Evolutionary conservation across 23 tunicate genomes (phyloP).

Genomic region (Corella eumyota): DNA sequence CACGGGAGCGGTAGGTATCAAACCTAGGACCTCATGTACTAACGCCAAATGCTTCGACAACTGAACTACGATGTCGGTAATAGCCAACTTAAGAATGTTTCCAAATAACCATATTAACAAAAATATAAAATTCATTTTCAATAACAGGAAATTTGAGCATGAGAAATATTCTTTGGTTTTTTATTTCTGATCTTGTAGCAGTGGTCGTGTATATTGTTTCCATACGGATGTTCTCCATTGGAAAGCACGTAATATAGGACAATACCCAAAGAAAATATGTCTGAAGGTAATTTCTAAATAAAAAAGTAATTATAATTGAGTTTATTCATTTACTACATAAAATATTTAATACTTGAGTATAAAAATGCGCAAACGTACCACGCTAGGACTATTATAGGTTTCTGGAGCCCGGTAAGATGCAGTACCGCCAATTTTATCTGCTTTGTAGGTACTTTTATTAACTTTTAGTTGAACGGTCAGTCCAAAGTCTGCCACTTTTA

Average conservation of each 20-base stretch:
- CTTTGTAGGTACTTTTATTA: background rate
- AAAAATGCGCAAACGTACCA: too few species aligned
- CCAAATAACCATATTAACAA: too few species aligned
- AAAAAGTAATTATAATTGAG: too few species aligned
- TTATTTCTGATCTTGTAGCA: conserved; percentile 12
- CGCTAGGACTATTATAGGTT: conserved; percentile 1
- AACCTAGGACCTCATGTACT: too few species aligned
- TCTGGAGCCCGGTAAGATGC: conserved; percentile 22
- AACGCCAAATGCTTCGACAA: too few species aligned
- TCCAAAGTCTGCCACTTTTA: conserved; percentile 32
- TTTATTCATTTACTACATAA: too few species aligned
- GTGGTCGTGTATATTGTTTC: conserved; percentile 6
- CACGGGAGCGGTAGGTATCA: too few species aligned
- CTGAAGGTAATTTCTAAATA: conserved; percentile 11
- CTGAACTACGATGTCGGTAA: too few species aligned
- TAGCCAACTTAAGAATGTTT: too few species aligned
- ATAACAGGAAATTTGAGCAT: background rate
- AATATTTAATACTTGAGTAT: too few species aligned
- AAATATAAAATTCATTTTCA: too few species aligned
- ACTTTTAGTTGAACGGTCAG: conserved; percentile 5
- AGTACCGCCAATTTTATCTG: conserved; percentile 6
- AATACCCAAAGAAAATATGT: conserved; percentile 30
- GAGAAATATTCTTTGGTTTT: conserved; percentile 6
- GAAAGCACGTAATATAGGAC: conserved; percentile 11
- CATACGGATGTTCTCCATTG: conserved; percentile 10